These are phyloP conservation scores for Girardinichthys multiradiatus DNA, from an alignment of 2,113 vertebrate species.

Conservation along the genomic window DNA sequence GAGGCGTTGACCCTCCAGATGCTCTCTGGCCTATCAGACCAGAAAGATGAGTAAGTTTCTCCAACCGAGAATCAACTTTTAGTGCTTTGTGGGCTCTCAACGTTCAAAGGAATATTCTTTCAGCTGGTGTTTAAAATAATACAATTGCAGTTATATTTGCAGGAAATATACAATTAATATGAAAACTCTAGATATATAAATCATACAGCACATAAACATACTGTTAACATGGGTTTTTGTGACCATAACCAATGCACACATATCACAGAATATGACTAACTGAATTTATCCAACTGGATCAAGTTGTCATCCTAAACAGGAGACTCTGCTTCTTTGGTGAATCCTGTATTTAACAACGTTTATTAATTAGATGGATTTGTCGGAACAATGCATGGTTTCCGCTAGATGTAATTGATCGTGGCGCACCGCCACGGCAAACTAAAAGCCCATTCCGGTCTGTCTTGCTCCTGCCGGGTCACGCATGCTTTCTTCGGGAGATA, in stretches of 20 bases:
- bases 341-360: background rate
- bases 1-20: constrained; percentile 84
- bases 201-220: background rate
- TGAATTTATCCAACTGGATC: constrained; percentile 13
- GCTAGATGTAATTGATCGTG: no score
- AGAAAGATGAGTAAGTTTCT: constrained; percentile 81
- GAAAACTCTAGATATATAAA: background rate
- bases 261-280: background rate
- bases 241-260: background rate
- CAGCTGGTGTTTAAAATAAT: constrained; percentile 5
- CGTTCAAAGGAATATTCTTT: constrained; percentile 13
- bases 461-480: no score
- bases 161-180: background rate
- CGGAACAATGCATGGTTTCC: no score
- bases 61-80: constrained; percentile 48
- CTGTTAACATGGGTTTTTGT: background rate
- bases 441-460: no score
- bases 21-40: constrained; percentile 81
- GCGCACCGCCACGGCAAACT: no score
- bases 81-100: constrained; percentile 56
- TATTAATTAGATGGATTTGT: background rate
- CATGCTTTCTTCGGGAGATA: no score
- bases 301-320: background rate
- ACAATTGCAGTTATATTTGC: background rate
- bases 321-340: background rate